phyloP scores from a whole-genome alignment of 2,113 vertebrate species.

The Xyrauchen texanus region DNA sequence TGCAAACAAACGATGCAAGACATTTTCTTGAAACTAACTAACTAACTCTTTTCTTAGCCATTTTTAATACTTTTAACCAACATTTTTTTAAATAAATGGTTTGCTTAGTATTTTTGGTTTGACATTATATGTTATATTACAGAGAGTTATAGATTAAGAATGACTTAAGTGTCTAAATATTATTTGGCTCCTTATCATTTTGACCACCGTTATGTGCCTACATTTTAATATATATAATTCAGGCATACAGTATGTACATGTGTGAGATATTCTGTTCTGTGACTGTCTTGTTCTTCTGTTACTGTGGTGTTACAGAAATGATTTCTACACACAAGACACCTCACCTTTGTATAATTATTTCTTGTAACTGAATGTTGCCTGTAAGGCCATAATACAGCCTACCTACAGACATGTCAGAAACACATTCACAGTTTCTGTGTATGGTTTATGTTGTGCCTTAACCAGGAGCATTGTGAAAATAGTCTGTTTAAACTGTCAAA shows the following conservation, averaged over 20 bases:
- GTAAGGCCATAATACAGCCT: background rate
- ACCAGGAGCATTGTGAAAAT: background rate
- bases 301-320: background rate
- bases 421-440: background rate
- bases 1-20: no score
- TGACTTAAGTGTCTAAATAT: no score
- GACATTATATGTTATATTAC: no score
- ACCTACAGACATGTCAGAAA: background rate
- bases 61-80: no score
- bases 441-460: background rate
- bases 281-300: background rate
- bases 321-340: background rate
- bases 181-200: no score
- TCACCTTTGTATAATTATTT: background rate
- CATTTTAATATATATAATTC: background rate
- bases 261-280: background rate
- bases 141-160: no score
- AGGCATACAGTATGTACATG: background rate
- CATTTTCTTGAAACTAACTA: no score
- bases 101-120: no score
- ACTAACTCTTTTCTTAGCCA: no score
- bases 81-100: no score
- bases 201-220: slow-evolving; percentile 13
- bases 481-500: background rate
- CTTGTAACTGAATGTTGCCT: background rate